These are phyloP conservation scores for Thalpophila matura DNA, from an alignment of 2,888 invertebrate species.

Conservation along the genomic window DNA sequence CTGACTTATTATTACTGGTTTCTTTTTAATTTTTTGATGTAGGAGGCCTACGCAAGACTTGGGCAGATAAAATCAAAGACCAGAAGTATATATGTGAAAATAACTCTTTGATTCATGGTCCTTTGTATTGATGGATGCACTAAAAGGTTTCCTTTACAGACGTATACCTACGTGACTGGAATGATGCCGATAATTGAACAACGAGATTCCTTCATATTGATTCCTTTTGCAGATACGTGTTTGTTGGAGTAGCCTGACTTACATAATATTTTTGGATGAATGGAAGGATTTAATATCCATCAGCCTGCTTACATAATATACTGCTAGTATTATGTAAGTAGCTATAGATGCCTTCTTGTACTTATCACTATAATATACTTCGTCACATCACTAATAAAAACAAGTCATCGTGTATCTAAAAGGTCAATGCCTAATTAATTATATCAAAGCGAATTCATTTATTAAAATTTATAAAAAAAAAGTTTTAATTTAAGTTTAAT, in stretches of 20 bases:
- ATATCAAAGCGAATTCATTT: constrained; percentile 33
- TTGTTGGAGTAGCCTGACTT: constrained; percentile 1
- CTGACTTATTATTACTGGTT: not conserved
- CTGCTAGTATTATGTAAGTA: not conserved
- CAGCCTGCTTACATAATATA: not conserved
- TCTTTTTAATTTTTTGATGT: not conserved
- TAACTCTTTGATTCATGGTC: constrained; percentile 19
- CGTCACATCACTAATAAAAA: too few relatives aligned
- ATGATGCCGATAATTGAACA: constrained; percentile 59
- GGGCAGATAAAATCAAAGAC: not conserved
- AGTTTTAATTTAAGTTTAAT: too few relatives aligned
- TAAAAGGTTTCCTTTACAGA: constrained; percentile 64
- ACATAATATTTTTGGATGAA: not conserved
- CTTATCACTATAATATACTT: too few relatives aligned
- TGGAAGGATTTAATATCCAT: not conserved
- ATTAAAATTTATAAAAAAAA: constrained; percentile 35
- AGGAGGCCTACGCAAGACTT: not conserved
- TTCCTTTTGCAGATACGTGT: constrained; percentile 9
- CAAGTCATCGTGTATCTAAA: too few relatives aligned
- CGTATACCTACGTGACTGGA: constrained; percentile 72
- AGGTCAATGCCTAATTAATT: constrained; percentile 3
- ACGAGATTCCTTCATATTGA: constrained; percentile 49
- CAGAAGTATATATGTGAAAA: constrained; percentile 4
- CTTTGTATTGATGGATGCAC: constrained; percentile 45
- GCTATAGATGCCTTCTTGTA: too few relatives aligned